A percentile compares a stretch with the other conserved stretches of the same genome.
Conservation (phyloP, 2,797 vertebrate genomes). For the Cryptoblepharus egeriae region DNA sequence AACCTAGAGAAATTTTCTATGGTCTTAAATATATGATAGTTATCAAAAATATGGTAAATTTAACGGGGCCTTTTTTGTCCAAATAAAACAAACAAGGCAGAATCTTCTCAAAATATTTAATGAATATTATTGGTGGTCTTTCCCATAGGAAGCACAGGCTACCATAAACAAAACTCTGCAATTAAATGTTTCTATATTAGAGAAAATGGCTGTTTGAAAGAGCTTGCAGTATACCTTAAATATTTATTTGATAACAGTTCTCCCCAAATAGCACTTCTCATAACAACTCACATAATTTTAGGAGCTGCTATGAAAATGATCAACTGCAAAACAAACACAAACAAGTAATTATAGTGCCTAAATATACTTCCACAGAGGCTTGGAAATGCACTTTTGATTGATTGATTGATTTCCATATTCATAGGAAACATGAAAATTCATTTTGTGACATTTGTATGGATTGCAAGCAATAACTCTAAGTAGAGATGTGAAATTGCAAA, state of each 20-base stretch:
- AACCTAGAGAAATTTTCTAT: too few species aligned
- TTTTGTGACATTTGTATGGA: slow-evolving; percentile 20
- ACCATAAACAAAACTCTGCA: neutral
- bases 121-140: neutral
- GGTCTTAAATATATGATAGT: neutral
- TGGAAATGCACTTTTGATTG: slow-evolving; percentile 10
- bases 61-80: neutral
- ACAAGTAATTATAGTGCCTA: slow-evolving; percentile 27
- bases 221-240: slow-evolving; percentile 8
- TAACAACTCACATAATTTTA: slow-evolving; percentile 8
- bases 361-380: neutral
- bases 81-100: neutral
- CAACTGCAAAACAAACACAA: slow-evolving; percentile 22
- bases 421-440: slow-evolving; percentile 17
- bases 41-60: neutral
- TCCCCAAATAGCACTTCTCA: neutral
- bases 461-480: slow-evolving; percentile 22
- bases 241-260: slow-evolving; percentile 13
- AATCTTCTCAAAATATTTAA: neutral
- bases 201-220: neutral
- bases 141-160: neutral
- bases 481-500: neutral
- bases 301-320: slow-evolving; percentile 21
- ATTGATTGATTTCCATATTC: slow-evolving; percentile 32
- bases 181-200: neutral